A percentile compares a stretch with the other conserved stretches of the same genome.
Evolutionary conservation across 2,888 invertebrate genomes (phyloP).

Genomic region (Epinotia demarniana): DNA sequence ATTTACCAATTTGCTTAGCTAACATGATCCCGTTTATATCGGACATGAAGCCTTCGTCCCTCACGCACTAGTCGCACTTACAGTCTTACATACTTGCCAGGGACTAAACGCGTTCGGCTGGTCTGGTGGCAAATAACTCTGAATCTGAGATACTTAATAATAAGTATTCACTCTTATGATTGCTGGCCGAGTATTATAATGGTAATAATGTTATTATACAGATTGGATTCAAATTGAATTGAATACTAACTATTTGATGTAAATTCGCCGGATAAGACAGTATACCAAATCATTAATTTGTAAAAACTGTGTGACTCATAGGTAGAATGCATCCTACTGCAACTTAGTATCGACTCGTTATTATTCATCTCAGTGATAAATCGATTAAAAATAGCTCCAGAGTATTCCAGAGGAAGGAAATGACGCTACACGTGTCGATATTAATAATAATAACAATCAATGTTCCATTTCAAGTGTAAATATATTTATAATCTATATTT

Average conservation of each 20-base stretch:
- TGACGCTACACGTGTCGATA: background rate
- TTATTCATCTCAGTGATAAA: constrained; percentile 16
- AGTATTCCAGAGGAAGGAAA: constrained; percentile 22
- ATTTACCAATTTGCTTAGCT: too few relatives aligned
- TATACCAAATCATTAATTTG: background rate
- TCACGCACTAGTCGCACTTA: too few relatives aligned
- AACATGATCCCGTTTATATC: too few relatives aligned
- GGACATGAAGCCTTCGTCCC: too few relatives aligned
- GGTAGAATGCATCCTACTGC: background rate
- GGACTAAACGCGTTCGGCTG: too few relatives aligned
- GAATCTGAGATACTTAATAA: too few relatives aligned
- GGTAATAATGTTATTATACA: background rate
- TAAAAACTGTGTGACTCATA: constrained; percentile 6
- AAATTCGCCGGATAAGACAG: background rate
- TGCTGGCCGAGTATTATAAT: too few relatives aligned
- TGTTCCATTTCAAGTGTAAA: background rate
- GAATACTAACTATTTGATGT: too few relatives aligned
- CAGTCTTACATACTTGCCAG: too few relatives aligned
- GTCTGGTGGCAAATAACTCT: too few relatives aligned
- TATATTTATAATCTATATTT: background rate
- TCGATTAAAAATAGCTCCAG: constrained; percentile 10
- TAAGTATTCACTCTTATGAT: too few relatives aligned
- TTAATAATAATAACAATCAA: constrained; percentile 5
- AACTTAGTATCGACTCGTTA: constrained; percentile 6
- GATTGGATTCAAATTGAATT: background rate